Base-by-base conservation (phyloP, 1,140 invertebrate genomes). In the Megathymus violae region DNA sequence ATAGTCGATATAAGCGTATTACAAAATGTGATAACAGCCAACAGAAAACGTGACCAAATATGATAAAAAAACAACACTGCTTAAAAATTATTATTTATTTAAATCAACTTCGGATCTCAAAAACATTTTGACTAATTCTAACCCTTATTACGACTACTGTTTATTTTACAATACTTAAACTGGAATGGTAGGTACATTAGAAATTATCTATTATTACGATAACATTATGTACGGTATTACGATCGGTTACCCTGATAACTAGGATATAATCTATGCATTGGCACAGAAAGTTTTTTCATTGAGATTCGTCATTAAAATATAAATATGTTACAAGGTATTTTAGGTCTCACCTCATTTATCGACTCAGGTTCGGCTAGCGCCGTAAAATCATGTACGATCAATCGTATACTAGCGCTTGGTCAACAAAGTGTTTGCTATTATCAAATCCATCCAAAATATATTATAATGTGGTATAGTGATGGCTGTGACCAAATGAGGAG, bases 201-300 rank as follows among this genome's bases (percentile, higher is more conserved):
- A 63, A 66, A 69, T 67, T 63, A 61, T 64, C 71, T 60, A 74
- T 71, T 66, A 25, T 51, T 60, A 25, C 52, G 31, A 31, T 16
- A 50, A 19, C 47, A 48, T 50, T 38, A 58, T 5, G 27, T 19
- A 50, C n/a, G n/a, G n/a, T 56, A 34, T 62, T 62, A 54, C 17
- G 59, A 59, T 63, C 52, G 36, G 36, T 80, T 85, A 87, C 82
- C 82, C 82, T 85, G 82, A 74, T 74, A 64, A 43, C 71, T 74
- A 84, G 75, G 75, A 82, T 85, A 80, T 74, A 74, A 73, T 76
- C 75, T 67, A 72, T 80, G 82, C 74, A 44, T 82, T 82, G 72
- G 76, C 78, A 82, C 74, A 77, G 71, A 70, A 66, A 67, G 43
- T 62, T 61, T 62, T 7, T 58, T 58, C 52, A 56, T 25, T 58